Evolutionary conservation across 2,888 invertebrate species (phyloP).

Genomic region (Helleia helle): DNA sequence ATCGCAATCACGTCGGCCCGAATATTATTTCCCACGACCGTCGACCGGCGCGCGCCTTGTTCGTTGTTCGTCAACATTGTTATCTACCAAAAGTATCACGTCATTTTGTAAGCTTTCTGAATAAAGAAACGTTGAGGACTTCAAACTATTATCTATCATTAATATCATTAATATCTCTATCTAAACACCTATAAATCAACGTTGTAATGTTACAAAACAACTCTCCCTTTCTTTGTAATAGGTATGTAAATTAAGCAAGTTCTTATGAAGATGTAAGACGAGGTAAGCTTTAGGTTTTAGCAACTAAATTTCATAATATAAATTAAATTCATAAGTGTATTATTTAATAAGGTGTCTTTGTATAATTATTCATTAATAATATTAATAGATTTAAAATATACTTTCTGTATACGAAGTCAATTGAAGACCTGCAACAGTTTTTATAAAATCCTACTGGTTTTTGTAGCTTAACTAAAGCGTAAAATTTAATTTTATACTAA

Average conservation of each 20-base stretch:
- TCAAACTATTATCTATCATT: constrained; percentile 43
- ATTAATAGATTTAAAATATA: no score
- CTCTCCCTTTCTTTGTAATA: constrained; percentile 30
- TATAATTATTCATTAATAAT: no score
- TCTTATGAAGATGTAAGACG: constrained; percentile 15
- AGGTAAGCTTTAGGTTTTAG: not conserved
- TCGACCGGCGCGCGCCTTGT: constrained; percentile 42
- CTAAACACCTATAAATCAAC: constrained; percentile 63
- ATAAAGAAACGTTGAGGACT: constrained; percentile 49
- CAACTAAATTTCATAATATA: not conserved
- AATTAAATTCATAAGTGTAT: no score
- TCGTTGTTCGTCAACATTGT: constrained; percentile 69
- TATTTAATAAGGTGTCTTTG: not conserved
- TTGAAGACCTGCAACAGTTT: no score
- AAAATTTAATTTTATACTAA: no score
- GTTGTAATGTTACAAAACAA: constrained; percentile 54
- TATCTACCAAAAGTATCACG: constrained; percentile 73
- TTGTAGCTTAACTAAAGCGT: no score
- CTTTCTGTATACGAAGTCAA: no score
- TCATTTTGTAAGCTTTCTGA: constrained; percentile 71
- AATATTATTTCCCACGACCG: constrained; percentile 66
- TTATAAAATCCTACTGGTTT: no score
- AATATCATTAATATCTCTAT: constrained; percentile 32
- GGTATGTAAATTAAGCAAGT: constrained; percentile 25
- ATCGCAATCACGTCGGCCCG: constrained; percentile 40